Base-by-base conservation (phyloP, 2,113 vertebrate genomes). In the Upupa epops region DNA sequence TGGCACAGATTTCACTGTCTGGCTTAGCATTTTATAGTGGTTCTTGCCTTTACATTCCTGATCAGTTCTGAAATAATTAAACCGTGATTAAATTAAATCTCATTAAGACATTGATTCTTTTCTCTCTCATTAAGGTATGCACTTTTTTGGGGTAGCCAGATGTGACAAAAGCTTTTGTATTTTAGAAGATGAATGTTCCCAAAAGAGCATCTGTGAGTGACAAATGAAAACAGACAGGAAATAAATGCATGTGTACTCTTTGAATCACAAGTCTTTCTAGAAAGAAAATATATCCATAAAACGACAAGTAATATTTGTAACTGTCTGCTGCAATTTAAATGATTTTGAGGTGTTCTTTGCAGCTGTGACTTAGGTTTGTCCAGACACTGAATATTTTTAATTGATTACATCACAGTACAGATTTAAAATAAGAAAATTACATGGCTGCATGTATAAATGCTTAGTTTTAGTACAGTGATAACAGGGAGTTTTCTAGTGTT, bases 241-340 rank as follows among this genome's bases (percentile, higher is more conserved):
- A 70, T 10, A 95, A 93, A 94, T 73, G 40, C 31, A 78, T n/a
- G 21, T 73, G 19, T 17, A 10, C 45, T 92, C 26, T 93, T 83
- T 88, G 88, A 92, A 92, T 89, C 63, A 55, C 48, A 96, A 94
- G 63, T 70, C 36, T n/a, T n/a, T 92, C 65, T 71, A 84, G 48
- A 88, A 95, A 96, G 86, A 94, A 24, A 94, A 81, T 82, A 73
- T 65, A 90, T 70, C 83, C 72, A 89, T 88, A 83, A 69, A 70
- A 70, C 19, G 4, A 56, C 25, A 95, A 84, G 59, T 48, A 17
- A 74, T 88, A 80, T 96, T 92, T 90, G 25, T 61, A 91, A 83
- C 20, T 75, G 26, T 74, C 59, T 91, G 71, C 90, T 74, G 77
- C 8, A 94, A 93, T 68, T 69, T 42, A 89, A 17, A 79, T 16